These are phyloP conservation scores for Tychaedon coryphoeus DNA, from an alignment of 2,113 vertebrate genomes.

Conservation along the genomic window DNA sequence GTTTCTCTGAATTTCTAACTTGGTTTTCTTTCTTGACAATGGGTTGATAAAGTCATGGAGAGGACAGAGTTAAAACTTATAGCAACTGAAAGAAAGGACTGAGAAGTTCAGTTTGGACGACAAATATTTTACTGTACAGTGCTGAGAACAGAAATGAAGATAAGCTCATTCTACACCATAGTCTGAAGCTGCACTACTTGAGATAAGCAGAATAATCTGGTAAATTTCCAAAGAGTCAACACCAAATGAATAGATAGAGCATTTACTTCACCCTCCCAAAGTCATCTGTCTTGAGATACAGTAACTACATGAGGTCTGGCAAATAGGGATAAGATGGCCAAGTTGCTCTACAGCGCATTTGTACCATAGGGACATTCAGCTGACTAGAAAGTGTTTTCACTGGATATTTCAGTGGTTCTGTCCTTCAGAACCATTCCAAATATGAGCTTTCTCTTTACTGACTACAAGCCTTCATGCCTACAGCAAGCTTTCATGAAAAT, in stretches of 20 bases:
- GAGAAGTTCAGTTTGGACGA: not conserved
- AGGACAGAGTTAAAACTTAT: not conserved
- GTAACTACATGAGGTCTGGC: not conserved
- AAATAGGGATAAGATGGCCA: conserved; percentile 3
- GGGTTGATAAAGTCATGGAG: not conserved
- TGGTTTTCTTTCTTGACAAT: not conserved
- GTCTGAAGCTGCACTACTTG: not conserved
- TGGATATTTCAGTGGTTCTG: not conserved
- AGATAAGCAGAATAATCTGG: conserved; percentile 45
- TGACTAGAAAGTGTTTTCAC: not conserved
- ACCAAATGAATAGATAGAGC: conserved; percentile 2
- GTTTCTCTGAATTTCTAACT: not conserved
- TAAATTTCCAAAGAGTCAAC: conserved; percentile 3
- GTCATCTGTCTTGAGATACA: conserved; percentile 12
- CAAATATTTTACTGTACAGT: not conserved
- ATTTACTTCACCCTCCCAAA: conserved; percentile 3
- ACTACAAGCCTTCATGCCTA: not conserved
- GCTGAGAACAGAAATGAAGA: not conserved
- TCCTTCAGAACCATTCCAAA: not conserved
- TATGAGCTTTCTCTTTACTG: not conserved
- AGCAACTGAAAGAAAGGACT: not conserved
- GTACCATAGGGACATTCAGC: not conserved
- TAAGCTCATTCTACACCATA: not conserved
- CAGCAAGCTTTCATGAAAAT: not conserved
- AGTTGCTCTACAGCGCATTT: not conserved